These are phyloP conservation scores for Trachemys scripta DNA, from an alignment of 2,113 vertebrate species.

Conservation along the genomic window DNA sequence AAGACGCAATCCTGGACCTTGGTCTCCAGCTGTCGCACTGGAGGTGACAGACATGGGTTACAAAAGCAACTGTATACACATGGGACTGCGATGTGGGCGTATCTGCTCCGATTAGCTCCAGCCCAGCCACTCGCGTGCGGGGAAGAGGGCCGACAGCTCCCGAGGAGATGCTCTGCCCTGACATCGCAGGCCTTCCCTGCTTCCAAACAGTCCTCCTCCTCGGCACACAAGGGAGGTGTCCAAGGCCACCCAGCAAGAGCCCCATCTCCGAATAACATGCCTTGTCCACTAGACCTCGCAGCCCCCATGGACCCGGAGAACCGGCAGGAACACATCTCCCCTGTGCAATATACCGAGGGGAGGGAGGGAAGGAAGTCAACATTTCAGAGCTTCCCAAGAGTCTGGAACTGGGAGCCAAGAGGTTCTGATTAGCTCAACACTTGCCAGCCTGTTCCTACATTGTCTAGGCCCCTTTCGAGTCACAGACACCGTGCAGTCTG, in stretches of 20 bases:
- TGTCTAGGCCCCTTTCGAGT: no score
- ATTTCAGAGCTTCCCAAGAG: background rate
- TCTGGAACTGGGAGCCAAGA: background rate
- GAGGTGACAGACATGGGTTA: background rate
- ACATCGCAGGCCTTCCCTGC: background rate
- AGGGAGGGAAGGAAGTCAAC: background rate
- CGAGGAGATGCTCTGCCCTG: no score
- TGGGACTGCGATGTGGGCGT: no score
- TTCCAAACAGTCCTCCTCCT: background rate
- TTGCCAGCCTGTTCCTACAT: background rate
- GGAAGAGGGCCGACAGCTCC: no score
- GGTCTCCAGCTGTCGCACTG: background rate
- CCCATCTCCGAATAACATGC: background rate
- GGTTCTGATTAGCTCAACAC: no score
- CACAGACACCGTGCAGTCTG: background rate
- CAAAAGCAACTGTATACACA: background rate
- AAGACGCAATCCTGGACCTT: background rate
- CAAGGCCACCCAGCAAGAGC: background rate
- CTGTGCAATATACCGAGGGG: accelerated
- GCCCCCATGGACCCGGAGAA: background rate
- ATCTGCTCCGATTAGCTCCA: background rate
- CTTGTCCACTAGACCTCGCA: background rate
- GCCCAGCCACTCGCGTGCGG: background rate
- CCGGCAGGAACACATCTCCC: background rate
- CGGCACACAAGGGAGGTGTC: background rate